These are phyloP conservation scores for Octodonta nipae DNA, from an alignment of 2,888 invertebrate genomes.

Conservation along the genomic window DNA sequence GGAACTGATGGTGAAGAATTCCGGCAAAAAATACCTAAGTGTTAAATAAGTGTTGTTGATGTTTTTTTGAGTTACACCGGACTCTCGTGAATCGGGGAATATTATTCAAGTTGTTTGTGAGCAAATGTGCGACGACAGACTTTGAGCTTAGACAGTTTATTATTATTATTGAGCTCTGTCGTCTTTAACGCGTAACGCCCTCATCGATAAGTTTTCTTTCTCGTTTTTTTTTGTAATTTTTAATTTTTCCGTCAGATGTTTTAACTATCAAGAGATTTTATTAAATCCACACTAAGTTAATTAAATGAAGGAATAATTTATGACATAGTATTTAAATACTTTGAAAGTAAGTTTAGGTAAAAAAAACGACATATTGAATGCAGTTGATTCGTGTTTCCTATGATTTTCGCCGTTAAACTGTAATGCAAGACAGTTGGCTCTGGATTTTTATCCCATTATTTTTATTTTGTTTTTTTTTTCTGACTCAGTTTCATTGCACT, in stretches of 20 bases:
- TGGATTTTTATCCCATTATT: neutral
- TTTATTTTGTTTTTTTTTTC: neutral
- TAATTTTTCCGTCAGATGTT: no score
- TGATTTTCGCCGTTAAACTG: conserved; percentile 1
- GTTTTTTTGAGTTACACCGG: no score
- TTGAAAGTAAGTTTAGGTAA: conserved; percentile 1
- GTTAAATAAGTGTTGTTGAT: no score
- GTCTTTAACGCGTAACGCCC: no score
- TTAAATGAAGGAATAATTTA: neutral
- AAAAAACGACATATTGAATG: conserved; percentile 1
- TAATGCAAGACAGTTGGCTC: conserved; percentile 1
- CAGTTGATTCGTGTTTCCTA: conserved; percentile 2
- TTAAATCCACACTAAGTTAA: conserved; percentile 1
- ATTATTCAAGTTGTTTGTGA: no score
- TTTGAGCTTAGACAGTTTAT: neutral
- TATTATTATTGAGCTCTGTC: neutral
- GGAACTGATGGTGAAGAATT: no score
- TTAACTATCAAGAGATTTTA: conserved; percentile 2
- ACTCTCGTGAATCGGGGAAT: no score
- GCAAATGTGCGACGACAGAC: neutral
- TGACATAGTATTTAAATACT: conserved; percentile 1
- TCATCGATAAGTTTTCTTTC: no score
- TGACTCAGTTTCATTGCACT: conserved; percentile 1
- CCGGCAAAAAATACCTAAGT: no score
- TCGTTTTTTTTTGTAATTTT: no score